phyloP scores from a whole-genome alignment of 2,888 invertebrate species.

The Seira musarum region DNA sequence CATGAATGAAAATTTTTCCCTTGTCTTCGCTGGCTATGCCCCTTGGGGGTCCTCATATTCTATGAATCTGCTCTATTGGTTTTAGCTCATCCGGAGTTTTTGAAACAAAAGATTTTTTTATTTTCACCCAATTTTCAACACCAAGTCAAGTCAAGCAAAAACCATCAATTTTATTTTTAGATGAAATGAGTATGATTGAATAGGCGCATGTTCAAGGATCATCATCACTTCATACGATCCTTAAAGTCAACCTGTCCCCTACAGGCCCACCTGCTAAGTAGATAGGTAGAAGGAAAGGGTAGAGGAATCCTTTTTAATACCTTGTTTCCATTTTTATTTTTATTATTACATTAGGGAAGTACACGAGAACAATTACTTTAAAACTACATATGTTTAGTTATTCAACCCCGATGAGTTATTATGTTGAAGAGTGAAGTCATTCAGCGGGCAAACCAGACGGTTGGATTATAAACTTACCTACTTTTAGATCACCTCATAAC shows the following conservation, averaged over 20 bases:
- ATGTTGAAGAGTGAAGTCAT: conserved; percentile 9
- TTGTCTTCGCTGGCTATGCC: too few relatives aligned
- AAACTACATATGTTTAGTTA: too few relatives aligned
- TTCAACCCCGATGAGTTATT: too few relatives aligned
- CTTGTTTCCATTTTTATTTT: conserved; percentile 26
- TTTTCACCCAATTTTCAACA: background rate
- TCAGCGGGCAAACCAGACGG: conserved; percentile 9
- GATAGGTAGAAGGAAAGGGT: conserved; percentile 1
- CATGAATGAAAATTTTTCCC: conserved; percentile 42
- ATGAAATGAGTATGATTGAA: too few relatives aligned
- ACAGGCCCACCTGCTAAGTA: conserved; percentile 67
- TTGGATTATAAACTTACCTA: too few relatives aligned
- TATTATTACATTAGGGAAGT: background rate
- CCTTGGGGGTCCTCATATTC: conserved; percentile 51
- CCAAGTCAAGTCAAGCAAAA: too few relatives aligned
- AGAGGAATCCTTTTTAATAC: conserved; percentile 16
- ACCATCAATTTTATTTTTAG: too few relatives aligned
- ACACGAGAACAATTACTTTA: background rate
- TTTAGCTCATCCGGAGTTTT: background rate
- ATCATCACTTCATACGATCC: background rate
- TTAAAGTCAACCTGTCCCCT: conserved; percentile 68
- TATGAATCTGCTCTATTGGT: conserved; percentile 21
- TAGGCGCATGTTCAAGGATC: too few relatives aligned
- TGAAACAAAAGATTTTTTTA: too few relatives aligned
- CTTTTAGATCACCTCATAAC: conserved; percentile 33